phyloP scores from a whole-genome alignment of 2,888 invertebrate species.

The Charanyca ferruginea region DNA sequence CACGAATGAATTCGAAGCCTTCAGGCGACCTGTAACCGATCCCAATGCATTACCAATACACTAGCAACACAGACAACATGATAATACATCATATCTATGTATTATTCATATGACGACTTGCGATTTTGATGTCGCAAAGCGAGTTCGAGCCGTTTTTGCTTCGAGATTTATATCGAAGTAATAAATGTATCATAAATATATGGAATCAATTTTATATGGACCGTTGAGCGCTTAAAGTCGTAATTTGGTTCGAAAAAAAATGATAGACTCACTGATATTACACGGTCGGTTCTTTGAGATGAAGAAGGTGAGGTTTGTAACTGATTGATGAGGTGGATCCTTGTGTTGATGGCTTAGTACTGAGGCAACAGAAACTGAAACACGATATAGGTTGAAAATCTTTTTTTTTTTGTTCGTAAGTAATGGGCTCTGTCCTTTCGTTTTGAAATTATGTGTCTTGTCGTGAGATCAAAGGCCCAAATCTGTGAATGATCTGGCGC shows the following conservation, averaged over 20 bases:
- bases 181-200: conserved; percentile 78
- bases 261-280: conserved; percentile 63
- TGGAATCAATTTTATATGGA: conserved; percentile 69
- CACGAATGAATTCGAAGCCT: conserved; percentile 54
- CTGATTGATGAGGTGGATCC: conserved; percentile 32
- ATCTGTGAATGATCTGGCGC: no score
- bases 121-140: conserved; percentile 84
- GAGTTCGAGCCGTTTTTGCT: conserved; percentile 75
- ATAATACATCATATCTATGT: conserved; percentile 84
- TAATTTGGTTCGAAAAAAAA: conserved; percentile 63
- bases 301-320: conserved; percentile 10
- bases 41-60: conserved; percentile 70
- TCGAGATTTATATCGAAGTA: conserved; percentile 75
- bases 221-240: conserved; percentile 61
- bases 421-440: no score
- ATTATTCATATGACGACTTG: conserved; percentile 86
- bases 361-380: no score
- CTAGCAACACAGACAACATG: conserved; percentile 72
- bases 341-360: conserved; percentile 8
- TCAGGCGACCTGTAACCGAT: conserved; percentile 60
- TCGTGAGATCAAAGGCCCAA: no score
- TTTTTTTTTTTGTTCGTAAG: no score
- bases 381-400: no score
- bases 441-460: no score
- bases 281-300: conserved; percentile 52